A percentile compares a stretch with the other conserved stretches of the same genome.
Evolutionary conservation across 2,113 vertebrate species (phyloP).

Genomic region (Anarrhichthys ocellatus): DNA sequence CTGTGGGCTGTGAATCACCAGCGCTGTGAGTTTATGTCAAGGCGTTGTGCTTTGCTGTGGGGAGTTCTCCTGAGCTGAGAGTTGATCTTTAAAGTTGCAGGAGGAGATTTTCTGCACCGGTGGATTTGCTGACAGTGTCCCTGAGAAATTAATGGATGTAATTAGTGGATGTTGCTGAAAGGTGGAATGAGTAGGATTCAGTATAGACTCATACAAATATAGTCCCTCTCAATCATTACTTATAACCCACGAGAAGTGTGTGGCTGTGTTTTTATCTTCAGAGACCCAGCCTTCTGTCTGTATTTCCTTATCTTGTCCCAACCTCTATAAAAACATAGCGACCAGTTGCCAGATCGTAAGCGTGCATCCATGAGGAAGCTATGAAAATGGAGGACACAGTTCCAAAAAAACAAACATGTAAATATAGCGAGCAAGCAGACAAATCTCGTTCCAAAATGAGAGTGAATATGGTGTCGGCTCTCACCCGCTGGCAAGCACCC

Average conservation of each 20-base stretch:
- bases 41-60: slow-evolving; percentile 10
- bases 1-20: slow-evolving; percentile 51
- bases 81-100: slow-evolving; percentile 36
- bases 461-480: background rate
- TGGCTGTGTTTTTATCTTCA: background rate
- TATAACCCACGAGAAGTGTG: background rate
- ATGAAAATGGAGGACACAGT: background rate
- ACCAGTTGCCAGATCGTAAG: background rate
- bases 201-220: background rate
- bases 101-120: background rate
- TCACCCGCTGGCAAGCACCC: background rate
- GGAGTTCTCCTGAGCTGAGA: slow-evolving; percentile 19
- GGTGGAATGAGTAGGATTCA: background rate
- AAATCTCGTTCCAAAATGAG: background rate
- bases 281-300: background rate
- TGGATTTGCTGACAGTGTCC: slow-evolving; percentile 21
- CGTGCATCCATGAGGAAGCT: background rate
- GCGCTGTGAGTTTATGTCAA: slow-evolving; percentile 36
- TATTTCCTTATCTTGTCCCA: background rate
- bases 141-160: slow-evolving; percentile 28
- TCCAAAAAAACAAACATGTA: background rate
- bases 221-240: background rate
- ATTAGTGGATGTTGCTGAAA: slow-evolving; percentile 1
- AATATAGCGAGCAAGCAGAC: background rate
- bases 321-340: background rate